phyloP scores from a whole-genome alignment of 2,797 vertebrate species.

The Sebastes kiyomatsui region DNA sequence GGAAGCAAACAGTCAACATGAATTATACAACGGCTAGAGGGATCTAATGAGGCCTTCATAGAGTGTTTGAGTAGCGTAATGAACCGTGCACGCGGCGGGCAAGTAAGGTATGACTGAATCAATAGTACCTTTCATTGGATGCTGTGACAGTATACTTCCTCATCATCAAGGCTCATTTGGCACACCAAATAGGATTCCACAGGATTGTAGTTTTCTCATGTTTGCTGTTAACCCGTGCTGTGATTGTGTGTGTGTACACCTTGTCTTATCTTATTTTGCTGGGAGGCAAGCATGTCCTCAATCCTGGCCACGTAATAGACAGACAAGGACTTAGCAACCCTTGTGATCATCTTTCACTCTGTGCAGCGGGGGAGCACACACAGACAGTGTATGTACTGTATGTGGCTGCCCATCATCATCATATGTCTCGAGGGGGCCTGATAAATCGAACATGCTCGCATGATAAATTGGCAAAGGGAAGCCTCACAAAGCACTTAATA shows the following conservation, averaged over 20 bases:
- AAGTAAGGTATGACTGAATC: conserved; percentile 51
- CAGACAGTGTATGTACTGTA: conserved; percentile 7
- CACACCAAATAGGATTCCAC: not conserved
- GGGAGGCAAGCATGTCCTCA: conserved; percentile 4
- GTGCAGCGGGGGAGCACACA: not conserved
- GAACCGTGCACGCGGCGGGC: conserved; percentile 12
- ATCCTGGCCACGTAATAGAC: not conserved
- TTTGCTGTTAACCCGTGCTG: conserved; percentile 2
- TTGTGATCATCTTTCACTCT: conserved; percentile 24
- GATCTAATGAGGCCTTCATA: conserved; percentile 51
- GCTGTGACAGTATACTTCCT: conserved; percentile 16
- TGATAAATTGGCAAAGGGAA: conserved; percentile 68
- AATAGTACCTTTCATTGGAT: conserved; percentile 42
- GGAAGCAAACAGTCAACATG: conserved; percentile 47
- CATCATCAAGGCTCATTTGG: conserved; percentile 40
- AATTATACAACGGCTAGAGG: conserved; percentile 46
- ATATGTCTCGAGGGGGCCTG: conserved; percentile 43
- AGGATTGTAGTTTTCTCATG: not conserved
- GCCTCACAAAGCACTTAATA: conserved; percentile 69
- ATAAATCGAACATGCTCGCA: conserved; percentile 59
- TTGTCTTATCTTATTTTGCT: not conserved
- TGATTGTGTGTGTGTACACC: not conserved
- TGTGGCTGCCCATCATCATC: conserved; percentile 50
- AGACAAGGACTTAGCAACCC: conserved; percentile 19
- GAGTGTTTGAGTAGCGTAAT: conserved; percentile 59